These are phyloP conservation scores for Sebastes minor DNA, from an alignment of 2,797 vertebrate species.

Conservation along the genomic window DNA sequence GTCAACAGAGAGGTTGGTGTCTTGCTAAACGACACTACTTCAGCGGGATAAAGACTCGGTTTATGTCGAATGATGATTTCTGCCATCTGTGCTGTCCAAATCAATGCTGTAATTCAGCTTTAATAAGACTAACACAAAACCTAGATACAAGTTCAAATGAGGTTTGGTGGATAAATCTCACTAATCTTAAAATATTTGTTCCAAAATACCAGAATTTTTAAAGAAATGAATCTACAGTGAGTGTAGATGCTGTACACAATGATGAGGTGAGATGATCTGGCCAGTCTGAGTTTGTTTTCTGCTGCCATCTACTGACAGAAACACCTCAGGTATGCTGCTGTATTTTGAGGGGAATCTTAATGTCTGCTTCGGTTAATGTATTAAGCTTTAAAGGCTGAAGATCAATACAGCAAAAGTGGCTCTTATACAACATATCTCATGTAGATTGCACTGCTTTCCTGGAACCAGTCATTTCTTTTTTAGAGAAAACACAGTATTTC, in stretches of 20 bases:
- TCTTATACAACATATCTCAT: not conserved
- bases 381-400: not conserved
- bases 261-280: not conserved
- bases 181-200: not conserved
- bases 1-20: not conserved
- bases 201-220: not conserved
- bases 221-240: not conserved
- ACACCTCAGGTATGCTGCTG: not conserved
- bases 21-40: not conserved
- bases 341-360: not conserved
- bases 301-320: slow-evolving; percentile 76
- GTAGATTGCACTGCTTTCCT: not conserved
- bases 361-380: not conserved
- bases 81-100: not conserved
- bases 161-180: not conserved
- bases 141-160: not conserved
- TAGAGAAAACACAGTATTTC: not conserved
- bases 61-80: not conserved
- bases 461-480: not conserved
- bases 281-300: slow-evolving; percentile 56
- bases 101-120: not conserved
- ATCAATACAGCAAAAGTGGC: not conserved
- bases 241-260: not conserved
- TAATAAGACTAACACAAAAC: not conserved
- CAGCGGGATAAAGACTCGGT: not conserved